Evolutionary conservation across 2,888 invertebrate species (phyloP).

Genomic region (Rhabditophanes sp.): DNA sequence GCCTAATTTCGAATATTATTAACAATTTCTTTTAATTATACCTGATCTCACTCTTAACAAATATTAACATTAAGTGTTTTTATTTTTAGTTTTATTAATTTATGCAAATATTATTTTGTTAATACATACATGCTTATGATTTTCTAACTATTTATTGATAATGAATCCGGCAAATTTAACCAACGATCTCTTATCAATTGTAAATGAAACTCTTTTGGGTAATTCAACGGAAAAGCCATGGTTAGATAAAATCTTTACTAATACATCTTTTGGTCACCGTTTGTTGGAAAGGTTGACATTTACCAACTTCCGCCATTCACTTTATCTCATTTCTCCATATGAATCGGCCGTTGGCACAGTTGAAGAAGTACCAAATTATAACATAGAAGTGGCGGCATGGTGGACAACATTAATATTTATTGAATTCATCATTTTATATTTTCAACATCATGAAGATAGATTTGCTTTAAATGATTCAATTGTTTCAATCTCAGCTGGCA

Average conservation of each 20-base stretch:
- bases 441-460: constrained; percentile 26
- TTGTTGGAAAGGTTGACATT: constrained; percentile 21
- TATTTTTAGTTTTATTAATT: too few species aligned
- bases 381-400: constrained; percentile 27
- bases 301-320: constrained; percentile 34
- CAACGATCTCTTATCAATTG: too few species aligned
- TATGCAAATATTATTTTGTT: too few species aligned
- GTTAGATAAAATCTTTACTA: constrained; percentile 30
- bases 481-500: constrained; percentile 39
- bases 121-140: too few species aligned
- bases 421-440: constrained; percentile 15
- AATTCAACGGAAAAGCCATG: too few species aligned
- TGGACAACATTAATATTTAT: constrained; percentile 9
- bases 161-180: too few species aligned
- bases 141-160: too few species aligned
- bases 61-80: too few species aligned
- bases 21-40: too few species aligned
- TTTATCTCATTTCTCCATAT: constrained; percentile 39
- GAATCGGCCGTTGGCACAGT: constrained; percentile 25
- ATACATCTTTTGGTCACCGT: constrained; percentile 36
- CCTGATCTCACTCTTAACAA: too few species aligned
- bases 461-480: constrained; percentile 39
- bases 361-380: constrained; percentile 40
- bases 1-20: too few species aligned
- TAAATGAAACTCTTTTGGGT: too few species aligned